These are phyloP conservation scores for Caenorhabditis imperialis DNA, from an alignment of 2,888 invertebrate genomes.

Conservation along the genomic window DNA sequence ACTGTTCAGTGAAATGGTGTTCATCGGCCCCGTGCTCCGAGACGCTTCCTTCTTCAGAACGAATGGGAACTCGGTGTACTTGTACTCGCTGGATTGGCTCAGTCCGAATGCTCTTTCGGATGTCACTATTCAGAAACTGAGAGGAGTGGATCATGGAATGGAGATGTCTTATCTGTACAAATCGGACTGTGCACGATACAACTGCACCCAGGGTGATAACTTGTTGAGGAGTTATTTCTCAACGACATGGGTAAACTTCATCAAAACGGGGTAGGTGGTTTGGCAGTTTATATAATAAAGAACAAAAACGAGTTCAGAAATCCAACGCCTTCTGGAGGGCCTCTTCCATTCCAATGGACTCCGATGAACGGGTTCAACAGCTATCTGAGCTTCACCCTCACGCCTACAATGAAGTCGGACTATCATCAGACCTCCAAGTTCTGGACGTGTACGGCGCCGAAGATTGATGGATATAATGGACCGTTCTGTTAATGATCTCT, in stretches of 20 bases:
- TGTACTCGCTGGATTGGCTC: constrained; percentile 8
- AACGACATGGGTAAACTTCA: constrained; percentile 3
- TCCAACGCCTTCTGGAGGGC: constrained; percentile 13
- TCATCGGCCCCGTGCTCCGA: constrained; percentile 11
- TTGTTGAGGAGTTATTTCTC: neutral
- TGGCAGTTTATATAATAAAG: no score
- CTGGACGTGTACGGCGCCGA: constrained; percentile 7
- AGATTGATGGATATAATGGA: constrained; percentile 6
- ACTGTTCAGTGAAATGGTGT: constrained; percentile 13
- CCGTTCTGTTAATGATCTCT: constrained; percentile 17
- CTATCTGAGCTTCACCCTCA: constrained; percentile 2
- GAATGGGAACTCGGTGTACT: constrained; percentile 3
- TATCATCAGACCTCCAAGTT: neutral
- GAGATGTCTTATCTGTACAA: neutral
- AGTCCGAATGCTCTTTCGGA: constrained; percentile 5
- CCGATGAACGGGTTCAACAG: constrained; percentile 4
- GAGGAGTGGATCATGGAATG: constrained; percentile 2
- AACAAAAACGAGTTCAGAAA: no score
- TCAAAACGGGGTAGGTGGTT: constrained; percentile 8
- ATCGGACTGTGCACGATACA: constrained; percentile 1
- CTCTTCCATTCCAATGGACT: constrained; percentile 6
- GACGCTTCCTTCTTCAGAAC: constrained; percentile 3
- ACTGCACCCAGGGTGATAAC: constrained; percentile 2
- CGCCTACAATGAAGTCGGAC: constrained; percentile 8
- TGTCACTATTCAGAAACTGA: neutral